Evolutionary conservation across 2,888 invertebrate species (phyloP), one percentile per base, ranked within the genome.

Genomic region (Microplitis manilae): DNA sequence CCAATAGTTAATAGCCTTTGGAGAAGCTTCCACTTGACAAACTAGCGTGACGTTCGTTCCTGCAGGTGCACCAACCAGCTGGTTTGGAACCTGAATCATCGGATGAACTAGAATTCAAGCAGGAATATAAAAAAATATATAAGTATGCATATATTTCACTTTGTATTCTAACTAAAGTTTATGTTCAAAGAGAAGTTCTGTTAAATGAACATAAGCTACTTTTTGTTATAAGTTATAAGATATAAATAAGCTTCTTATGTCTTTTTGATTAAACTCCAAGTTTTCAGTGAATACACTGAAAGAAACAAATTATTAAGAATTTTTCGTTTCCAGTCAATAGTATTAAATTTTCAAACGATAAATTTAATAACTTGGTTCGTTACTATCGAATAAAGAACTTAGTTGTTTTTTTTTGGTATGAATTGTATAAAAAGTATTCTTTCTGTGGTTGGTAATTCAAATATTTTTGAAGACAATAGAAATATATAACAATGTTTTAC

Each of bases 1-100:
- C 97, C 97, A 97, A 91, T 96, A 97, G 93, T 97, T 97, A 92
- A 97, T 97, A 88, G 97, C 96, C 91, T 96, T 96, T 60, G 97
- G 97, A 77, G 96, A 97, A 77, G 97, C 97, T 90, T 97, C 97
- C 78, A 97, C 96, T 90, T 95, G 95, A 88, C 94, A 94, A 90
- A 96, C 95, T 85, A 97, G 92, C 79, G 95, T 95, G 88, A 97
- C 96, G 90, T 96, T 95, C 82, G 96, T 95, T 85, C 95, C 94
- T 83, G 94, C 93, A 75, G 96, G 96, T 79, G 96, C 96, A 59
- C 97, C 97, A 81, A 97, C 96, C 89, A 97, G 93, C 92, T 97
- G 97, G 92, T 96, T 97, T 85, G 96, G 96, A 85, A 97, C 97
- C 93, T 96, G 96, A 85, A 97, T 96, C 91, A 96, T 92, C 73